phyloP scores from a whole-genome alignment of 1,140 invertebrate genomes.

The Dinothrombium tinctorium region DNA sequence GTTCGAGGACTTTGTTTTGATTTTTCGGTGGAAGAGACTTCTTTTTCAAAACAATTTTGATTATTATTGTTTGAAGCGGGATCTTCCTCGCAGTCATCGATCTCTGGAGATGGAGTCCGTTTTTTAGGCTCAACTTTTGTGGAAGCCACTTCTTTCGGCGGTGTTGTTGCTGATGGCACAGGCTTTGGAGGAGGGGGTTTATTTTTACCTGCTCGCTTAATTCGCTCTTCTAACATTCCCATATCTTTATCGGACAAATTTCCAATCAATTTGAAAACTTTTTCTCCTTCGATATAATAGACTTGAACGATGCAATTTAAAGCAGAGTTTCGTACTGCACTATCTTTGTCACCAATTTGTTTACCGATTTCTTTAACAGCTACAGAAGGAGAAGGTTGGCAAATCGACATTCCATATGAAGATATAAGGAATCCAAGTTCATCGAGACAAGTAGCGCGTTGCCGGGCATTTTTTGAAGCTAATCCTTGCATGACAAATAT shows the following conservation, averaged over 20 bases:
- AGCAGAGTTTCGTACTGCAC: conserved; percentile 80
- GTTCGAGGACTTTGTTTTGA: too few species aligned
- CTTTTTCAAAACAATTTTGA: too few species aligned
- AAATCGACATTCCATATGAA: conserved; percentile 56
- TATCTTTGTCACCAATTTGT: conserved; percentile 85
- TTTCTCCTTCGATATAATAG: conserved; percentile 69
- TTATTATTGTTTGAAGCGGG: too few species aligned
- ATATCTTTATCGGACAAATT: conserved; percentile 81
- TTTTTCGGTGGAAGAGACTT: too few species aligned
- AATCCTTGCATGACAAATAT: conserved; percentile 74
- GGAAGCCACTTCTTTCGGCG: too few species aligned
- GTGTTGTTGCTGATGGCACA: too few species aligned
- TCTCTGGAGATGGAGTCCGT: too few species aligned
- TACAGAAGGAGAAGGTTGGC: conserved; percentile 38
- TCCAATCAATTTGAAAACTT: conserved; percentile 74
- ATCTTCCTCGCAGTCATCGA: too few species aligned
- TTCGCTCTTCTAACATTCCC: conserved; percentile 74
- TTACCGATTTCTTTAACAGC: conserved; percentile 77
- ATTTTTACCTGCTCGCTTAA: conserved; percentile 40
- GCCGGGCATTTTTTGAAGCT: conserved; percentile 85
- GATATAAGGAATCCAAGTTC: conserved; percentile 67
- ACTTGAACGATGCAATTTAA: conserved; percentile 77
- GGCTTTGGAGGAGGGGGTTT: background rate
- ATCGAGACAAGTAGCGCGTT: conserved; percentile 81
- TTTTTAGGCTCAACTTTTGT: too few species aligned